Conservation (phyloP, 2,113 vertebrate species). For the Vulpes ferrilata region DNA sequence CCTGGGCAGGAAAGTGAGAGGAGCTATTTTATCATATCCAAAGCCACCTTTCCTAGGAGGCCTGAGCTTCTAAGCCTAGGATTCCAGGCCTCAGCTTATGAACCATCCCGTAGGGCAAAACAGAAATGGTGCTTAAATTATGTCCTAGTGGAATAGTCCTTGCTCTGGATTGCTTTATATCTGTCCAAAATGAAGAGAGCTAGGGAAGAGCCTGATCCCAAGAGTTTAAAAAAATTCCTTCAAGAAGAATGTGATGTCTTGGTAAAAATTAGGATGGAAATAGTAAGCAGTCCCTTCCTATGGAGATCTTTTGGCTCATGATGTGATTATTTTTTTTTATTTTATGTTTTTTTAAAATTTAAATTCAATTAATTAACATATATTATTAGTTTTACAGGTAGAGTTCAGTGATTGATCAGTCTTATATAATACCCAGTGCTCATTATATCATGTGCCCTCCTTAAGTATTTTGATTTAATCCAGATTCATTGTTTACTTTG, state of each 20-base stretch:
- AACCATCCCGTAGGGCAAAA: background rate
- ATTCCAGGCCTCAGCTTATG: background rate
- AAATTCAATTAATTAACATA: too few species aligned
- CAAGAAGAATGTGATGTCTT: background rate
- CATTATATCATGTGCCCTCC: too few species aligned
- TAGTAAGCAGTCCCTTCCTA: background rate
- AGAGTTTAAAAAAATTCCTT: background rate
- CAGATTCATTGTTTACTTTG: background rate
- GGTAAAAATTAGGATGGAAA: background rate
- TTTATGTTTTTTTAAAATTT: too few species aligned
- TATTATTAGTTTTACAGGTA: too few species aligned
- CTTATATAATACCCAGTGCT: too few species aligned
- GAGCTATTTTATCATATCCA: background rate
- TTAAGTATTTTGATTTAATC: background rate
- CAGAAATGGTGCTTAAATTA: background rate
- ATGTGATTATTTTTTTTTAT: background rate
- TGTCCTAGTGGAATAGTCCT: background rate
- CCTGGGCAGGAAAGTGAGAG: background rate
- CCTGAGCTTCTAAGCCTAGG: background rate
- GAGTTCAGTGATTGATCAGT: too few species aligned
- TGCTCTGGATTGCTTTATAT: background rate
- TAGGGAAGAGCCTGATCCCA: background rate
- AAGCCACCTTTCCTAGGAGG: background rate
- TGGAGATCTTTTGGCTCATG: background rate
- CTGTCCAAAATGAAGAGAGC: background rate